A percentile compares a stretch with the other conserved stretches of the same genome.
Evolutionary conservation across 2,113 vertebrate genomes (phyloP).

Genomic region (Ptilorrhoa leucosticta): DNA sequence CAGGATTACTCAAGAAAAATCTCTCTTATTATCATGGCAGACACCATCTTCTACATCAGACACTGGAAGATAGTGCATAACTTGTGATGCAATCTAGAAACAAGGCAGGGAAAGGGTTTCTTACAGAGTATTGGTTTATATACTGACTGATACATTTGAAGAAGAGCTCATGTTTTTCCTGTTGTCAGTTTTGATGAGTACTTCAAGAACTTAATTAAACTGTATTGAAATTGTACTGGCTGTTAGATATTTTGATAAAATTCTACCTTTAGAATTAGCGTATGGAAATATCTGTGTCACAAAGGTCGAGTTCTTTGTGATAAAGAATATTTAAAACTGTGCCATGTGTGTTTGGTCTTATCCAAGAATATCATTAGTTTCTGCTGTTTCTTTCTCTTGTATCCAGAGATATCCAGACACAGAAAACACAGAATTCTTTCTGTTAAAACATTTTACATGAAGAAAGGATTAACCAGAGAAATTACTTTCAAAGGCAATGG

Average conservation of each 20-base stretch:
- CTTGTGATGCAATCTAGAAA: background rate
- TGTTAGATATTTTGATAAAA: background rate
- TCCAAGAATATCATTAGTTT: background rate
- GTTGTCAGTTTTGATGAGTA: background rate
- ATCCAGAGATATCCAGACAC: background rate
- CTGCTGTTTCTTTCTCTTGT: background rate
- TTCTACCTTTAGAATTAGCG: background rate
- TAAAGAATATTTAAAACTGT: background rate
- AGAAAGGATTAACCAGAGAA: background rate
- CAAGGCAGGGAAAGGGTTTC: background rate
- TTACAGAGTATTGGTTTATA: background rate
- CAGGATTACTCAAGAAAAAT: background rate
- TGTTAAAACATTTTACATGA: background rate
- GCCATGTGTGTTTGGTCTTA: background rate
- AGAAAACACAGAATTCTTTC: background rate
- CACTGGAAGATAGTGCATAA: background rate
- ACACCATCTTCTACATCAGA: background rate
- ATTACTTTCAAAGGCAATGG: accelerated
- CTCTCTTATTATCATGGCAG: background rate
- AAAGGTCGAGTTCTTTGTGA: accelerated
- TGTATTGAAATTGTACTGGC: background rate
- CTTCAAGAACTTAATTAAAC: background rate
- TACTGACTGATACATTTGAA: background rate
- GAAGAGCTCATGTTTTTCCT: background rate
- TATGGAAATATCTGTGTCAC: background rate